phyloP scores from a whole-genome alignment of 2,797 vertebrate genomes.

The Acrossocheilus fasciatus region DNA sequence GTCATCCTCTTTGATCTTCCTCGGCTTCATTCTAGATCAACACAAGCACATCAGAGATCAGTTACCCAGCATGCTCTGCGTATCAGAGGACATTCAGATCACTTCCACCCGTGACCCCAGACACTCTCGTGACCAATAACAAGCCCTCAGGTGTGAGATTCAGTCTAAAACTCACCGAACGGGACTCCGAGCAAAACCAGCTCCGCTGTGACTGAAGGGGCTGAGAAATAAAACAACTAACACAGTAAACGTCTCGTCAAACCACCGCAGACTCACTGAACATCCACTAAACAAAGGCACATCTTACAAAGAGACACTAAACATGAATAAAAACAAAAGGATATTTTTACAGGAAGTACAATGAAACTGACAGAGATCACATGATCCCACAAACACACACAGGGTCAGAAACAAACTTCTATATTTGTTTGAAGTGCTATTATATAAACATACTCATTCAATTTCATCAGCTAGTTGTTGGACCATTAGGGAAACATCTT shows the following conservation, averaged over 20 bases:
- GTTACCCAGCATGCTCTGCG: constrained; percentile 4
- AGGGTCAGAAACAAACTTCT: neutral
- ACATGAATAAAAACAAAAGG: neutral
- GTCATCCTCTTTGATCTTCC: constrained; percentile 99
- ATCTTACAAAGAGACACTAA: neutral
- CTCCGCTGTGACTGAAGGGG: constrained; percentile 57
- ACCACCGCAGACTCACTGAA: neutral
- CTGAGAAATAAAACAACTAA: constrained; percentile 54
- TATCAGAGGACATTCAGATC: neutral
- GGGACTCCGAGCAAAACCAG: constrained; percentile 54
- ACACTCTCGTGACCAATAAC: constrained; percentile 20
- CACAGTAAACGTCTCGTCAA: neutral
- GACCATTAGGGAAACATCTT: neutral
- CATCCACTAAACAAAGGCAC: neutral
- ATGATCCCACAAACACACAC: neutral
- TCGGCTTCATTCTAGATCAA: constrained; percentile 93
- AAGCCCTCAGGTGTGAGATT: neutral
- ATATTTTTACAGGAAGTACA: neutral
- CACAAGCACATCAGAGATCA: neutral
- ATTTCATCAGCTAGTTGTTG: neutral
- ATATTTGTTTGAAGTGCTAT: neutral
- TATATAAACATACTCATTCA: neutral
- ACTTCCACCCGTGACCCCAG: neutral
- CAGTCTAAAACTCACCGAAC: constrained; percentile 58
- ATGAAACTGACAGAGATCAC: neutral